phyloP scores from a whole-genome alignment of 2,113 vertebrate genomes.

The Ptilonorhynchus violaceus region DNA sequence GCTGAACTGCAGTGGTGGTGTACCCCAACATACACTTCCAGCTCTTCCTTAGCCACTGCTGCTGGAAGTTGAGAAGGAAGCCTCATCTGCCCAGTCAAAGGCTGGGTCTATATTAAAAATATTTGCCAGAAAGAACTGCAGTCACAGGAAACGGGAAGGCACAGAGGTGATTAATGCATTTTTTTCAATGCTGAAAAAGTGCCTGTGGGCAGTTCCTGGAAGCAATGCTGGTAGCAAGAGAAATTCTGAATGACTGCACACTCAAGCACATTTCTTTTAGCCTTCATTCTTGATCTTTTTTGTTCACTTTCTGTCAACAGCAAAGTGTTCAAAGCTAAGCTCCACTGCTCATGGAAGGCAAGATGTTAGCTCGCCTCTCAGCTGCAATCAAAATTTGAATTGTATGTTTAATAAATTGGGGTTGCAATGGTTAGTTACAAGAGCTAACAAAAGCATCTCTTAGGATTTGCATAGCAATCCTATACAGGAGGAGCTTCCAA shows the following conservation, averaged over 20 bases:
- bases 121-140: neutral
- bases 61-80: neutral
- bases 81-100: neutral
- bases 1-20: neutral
- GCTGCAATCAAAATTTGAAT: conserved; percentile 32
- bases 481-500: conserved; percentile 14
- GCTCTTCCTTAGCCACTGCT: neutral
- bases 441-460: conserved; percentile 29
- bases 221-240: neutral
- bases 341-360: neutral
- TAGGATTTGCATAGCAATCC: conserved; percentile 26
- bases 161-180: neutral
- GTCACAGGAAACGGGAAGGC: neutral
- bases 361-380: neutral
- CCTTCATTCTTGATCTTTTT: neutral
- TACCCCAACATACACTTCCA: accelerated
- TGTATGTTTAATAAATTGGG: conserved; percentile 39
- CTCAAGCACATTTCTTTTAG: neutral
- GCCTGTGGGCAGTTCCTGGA: neutral
- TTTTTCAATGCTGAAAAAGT: neutral
- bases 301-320: neutral
- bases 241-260: neutral
- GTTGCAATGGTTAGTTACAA: neutral
- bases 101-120: neutral
- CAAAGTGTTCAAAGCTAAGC: conserved; percentile 10